Percentiles rank a stretch among this genome's conserved stretches.
Evolutionary conservation across 2,888 invertebrate species (phyloP).

Genomic region (Orthosia gracilis): DNA sequence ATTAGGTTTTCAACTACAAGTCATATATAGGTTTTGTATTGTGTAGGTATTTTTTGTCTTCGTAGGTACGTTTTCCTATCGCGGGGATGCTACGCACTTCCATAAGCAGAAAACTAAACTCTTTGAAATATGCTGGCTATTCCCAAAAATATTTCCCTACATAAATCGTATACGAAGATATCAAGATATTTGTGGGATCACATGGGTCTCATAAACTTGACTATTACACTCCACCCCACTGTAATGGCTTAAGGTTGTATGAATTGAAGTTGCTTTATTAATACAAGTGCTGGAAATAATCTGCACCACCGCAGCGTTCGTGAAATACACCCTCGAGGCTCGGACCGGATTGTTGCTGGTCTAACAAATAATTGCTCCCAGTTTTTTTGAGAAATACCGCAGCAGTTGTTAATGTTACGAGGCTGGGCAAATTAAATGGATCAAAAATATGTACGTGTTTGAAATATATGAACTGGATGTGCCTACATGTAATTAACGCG

Average conservation of each 20-base stretch:
- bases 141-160: constrained; percentile 70
- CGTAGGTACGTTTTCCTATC: no score
- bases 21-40: neutral
- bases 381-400: constrained; percentile 19
- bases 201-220: constrained; percentile 67
- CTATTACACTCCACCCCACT: constrained; percentile 68
- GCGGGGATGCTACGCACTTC: neutral
- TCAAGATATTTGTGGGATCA: constrained; percentile 62
- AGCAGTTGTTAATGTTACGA: constrained; percentile 3
- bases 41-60: neutral
- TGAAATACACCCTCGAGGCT: constrained; percentile 55
- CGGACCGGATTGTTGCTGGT: constrained; percentile 45
- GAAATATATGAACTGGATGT: neutral
- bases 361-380: constrained; percentile 40
- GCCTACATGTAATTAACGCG: neutral
- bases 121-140: constrained; percentile 60
- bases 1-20: neutral
- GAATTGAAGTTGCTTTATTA: constrained; percentile 78
- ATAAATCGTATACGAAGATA: constrained; percentile 66
- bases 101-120: neutral
- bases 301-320: constrained; percentile 57
- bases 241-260: constrained; percentile 73
- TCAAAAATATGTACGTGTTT: neutral
- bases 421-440: neutral
- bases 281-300: constrained; percentile 69